Percentiles rank a stretch among this genome's conserved stretches.
These are phyloP conservation scores for Carpatolechia fugitivella DNA, from an alignment of 2,888 invertebrate genomes.

Conservation along the genomic window DNA sequence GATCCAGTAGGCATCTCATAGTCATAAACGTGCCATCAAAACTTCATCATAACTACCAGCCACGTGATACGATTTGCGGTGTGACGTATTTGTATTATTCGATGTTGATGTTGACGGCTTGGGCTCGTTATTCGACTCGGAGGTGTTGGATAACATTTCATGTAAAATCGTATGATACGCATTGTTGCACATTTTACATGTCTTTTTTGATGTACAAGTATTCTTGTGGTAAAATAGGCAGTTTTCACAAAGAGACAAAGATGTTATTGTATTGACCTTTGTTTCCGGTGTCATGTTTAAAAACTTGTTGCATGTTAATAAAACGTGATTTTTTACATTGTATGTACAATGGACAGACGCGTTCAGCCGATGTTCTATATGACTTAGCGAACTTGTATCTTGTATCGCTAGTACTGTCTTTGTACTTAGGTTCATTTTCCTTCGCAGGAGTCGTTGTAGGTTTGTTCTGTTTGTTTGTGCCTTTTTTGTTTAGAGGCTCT, in stretches of 20 bases:
- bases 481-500: constrained; percentile 1
- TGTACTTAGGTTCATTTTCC: background rate
- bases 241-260: background rate
- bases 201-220: background rate
- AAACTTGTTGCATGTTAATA: constrained; percentile 18
- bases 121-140: background rate
- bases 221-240: background rate
- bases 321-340: constrained; percentile 16
- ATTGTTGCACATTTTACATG: constrained; percentile 15
- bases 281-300: constrained; percentile 11
- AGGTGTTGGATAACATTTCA: background rate
- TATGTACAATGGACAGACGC: constrained; percentile 18
- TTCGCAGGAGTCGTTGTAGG: background rate
- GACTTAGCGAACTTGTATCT: background rate
- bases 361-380: background rate
- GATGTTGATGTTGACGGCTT: background rate
- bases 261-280: constrained; percentile 16
- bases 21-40: background rate
- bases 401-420: background rate
- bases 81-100: background rate
- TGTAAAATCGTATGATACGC: constrained; percentile 18
- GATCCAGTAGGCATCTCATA: constrained; percentile 1
- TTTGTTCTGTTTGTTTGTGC: background rate
- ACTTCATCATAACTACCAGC: background rate
- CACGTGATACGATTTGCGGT: background rate